Percentiles rank a stretch among this genome's conserved stretches.
Conservation (phyloP, 2,888 invertebrate genomes). For the Drosophila gaucha region DNA sequence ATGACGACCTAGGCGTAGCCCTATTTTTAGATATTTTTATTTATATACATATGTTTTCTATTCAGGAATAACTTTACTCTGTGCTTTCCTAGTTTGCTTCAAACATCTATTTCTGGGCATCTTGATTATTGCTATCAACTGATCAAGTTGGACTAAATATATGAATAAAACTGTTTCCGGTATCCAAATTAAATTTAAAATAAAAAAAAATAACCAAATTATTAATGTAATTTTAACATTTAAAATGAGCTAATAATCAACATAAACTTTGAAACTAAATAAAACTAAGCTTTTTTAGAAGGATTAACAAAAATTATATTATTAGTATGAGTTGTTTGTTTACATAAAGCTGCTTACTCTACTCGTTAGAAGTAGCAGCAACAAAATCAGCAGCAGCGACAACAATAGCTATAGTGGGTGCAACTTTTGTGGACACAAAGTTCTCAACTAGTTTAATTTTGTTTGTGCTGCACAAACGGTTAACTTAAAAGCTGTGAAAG, state of each 20-base stretch:
- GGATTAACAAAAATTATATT: conserved; percentile 11
- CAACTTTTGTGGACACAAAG: conserved; percentile 36
- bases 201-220: too few species aligned
- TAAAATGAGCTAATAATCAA: background rate
- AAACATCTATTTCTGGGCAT: too few species aligned
- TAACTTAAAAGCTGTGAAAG: conserved; percentile 39
- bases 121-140: too few species aligned
- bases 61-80: too few species aligned
- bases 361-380: background rate
- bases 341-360: background rate
- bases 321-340: background rate
- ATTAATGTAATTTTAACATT: background rate
- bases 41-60: too few species aligned
- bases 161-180: too few species aligned
- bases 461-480: conserved; percentile 61
- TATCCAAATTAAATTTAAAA: too few species aligned
- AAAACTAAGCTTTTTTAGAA: background rate
- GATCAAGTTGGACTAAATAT: too few species aligned
- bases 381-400: background rate
- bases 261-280: background rate
- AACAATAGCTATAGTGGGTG: background rate
- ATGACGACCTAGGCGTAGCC: too few species aligned
- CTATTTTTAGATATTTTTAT: too few species aligned
- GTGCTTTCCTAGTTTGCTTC: too few species aligned
- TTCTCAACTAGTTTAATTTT: conserved; percentile 61